phyloP scores from a whole-genome alignment of 2,797 vertebrate genomes.

The Neosilurus hyrtlii region DNA sequence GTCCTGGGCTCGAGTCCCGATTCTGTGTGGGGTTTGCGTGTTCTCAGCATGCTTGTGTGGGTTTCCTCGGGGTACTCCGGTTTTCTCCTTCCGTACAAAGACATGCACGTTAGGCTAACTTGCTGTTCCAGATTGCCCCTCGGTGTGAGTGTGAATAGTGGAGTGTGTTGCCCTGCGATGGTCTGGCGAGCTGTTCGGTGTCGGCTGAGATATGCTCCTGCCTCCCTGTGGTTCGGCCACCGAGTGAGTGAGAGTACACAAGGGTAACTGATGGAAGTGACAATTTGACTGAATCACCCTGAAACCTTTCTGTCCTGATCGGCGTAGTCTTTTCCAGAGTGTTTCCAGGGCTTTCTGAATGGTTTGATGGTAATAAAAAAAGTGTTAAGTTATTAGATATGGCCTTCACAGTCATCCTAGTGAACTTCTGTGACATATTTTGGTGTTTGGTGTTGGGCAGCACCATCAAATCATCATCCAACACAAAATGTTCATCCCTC shows the following conservation, averaged over 20 bases:
- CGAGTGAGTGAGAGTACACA: no score
- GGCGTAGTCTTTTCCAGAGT: not conserved
- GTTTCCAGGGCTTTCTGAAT: not conserved
- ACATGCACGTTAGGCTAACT: no score
- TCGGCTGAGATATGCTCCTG: not conserved
- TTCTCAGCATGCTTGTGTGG: no score
- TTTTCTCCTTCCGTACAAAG: no score
- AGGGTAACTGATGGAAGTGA: not conserved
- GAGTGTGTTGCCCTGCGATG: no score
- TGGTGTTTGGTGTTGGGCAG: not conserved
- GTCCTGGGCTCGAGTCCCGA: no score
- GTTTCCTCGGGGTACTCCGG: no score
- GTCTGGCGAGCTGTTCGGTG: no score
- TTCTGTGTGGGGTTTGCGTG: no score
- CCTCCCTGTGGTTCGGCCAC: not conserved
- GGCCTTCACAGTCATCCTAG: not conserved
- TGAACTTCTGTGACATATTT: not conserved
- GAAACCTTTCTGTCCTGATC: not conserved
- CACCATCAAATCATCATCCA: not conserved
- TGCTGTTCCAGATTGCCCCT: no score
- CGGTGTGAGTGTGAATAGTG: no score
- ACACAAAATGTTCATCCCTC: no score
- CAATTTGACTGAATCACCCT: not conserved
- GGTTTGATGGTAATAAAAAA: not conserved
- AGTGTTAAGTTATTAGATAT: not conserved